Conservation (phyloP, 2,113 vertebrate genomes). For the Oreotrochilus melanogaster region DNA sequence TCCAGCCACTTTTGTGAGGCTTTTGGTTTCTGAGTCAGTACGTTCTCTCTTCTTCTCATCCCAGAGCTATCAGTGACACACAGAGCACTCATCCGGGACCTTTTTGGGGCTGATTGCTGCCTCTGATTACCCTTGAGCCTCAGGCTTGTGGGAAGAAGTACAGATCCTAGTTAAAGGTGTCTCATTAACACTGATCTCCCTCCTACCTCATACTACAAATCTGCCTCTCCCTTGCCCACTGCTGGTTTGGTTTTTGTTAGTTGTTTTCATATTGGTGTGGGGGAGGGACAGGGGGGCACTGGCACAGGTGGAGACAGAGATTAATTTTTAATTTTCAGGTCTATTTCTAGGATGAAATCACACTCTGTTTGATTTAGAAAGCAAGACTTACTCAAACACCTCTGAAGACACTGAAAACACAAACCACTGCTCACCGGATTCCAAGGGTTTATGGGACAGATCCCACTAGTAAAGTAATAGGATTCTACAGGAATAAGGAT, state of each 20-base stretch:
- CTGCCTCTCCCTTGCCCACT: background rate
- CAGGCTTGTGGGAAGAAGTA: background rate
- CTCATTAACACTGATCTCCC: background rate
- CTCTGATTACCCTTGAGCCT: background rate
- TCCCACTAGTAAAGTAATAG: background rate
- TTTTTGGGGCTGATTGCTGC: background rate
- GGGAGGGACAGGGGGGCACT: accelerated
- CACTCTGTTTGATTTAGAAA: background rate
- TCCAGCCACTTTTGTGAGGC: background rate
- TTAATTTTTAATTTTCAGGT: background rate
- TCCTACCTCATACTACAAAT: background rate
- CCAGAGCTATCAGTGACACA: background rate
- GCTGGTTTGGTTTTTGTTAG: background rate
- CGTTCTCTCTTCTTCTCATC: background rate
- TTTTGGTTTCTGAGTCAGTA: background rate
- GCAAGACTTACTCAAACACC: background rate
- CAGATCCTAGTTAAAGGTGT: background rate
- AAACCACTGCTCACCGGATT: accelerated
- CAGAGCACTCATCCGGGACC: background rate
- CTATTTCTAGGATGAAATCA: background rate
- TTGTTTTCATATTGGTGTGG: too few species aligned
- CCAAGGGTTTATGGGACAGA: background rate
- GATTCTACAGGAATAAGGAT: background rate
- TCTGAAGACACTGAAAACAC: background rate
- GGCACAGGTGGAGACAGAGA: background rate